Evolutionary conservation across 2,113 vertebrate species (phyloP).

Genomic region (Festucalex cinctus): DNA sequence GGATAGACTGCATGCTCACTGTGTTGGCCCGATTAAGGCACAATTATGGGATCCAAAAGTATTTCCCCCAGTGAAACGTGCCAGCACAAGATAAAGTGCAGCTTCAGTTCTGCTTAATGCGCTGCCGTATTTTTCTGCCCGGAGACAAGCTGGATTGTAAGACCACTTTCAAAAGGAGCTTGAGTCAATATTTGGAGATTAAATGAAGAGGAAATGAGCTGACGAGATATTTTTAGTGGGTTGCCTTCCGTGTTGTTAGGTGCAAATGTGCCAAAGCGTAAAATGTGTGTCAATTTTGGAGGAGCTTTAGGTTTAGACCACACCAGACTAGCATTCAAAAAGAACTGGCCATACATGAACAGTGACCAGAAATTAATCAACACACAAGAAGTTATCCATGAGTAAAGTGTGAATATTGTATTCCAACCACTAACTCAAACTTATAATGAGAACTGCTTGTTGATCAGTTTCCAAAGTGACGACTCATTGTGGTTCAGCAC

Average conservation of each 20-base stretch:
- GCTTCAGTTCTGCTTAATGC: neutral
- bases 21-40: neutral
- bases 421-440: neutral
- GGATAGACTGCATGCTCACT: neutral
- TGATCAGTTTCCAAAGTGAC: neutral
- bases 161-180: constrained; percentile 1
- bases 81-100: neutral
- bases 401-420: neutral
- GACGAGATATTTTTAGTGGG: constrained; percentile 25
- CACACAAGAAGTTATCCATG: neutral
- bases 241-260: neutral
- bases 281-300: neutral
- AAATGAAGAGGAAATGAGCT: constrained; percentile 37
- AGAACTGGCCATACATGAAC: too few relatives aligned
- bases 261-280: constrained; percentile 2
- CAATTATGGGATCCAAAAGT: neutral
- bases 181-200: constrained; percentile 34
- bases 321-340: too few relatives aligned
- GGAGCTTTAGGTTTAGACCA: too few relatives aligned
- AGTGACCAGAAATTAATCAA: too few relatives aligned
- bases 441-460: neutral
- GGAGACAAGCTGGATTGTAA: constrained; percentile 5
- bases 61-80: neutral
- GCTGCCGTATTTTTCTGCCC: constrained; percentile 6
- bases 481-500: neutral